These are phyloP conservation scores for Pelodytes ibericus DNA, from an alignment of 2,797 vertebrate species.

Conservation along the genomic window DNA sequence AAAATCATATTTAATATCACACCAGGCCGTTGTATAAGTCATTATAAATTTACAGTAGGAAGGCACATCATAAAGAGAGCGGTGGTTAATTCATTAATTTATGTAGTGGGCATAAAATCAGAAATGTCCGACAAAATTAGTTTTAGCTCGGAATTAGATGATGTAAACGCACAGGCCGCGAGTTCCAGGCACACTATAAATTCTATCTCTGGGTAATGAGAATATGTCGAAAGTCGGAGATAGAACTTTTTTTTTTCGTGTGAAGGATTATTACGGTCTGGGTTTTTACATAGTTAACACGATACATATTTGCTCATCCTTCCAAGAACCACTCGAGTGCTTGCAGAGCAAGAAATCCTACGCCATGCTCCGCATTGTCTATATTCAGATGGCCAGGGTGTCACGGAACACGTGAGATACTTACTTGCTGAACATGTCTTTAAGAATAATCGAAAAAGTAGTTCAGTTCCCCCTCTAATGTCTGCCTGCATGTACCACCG, in stretches of 20 bases:
- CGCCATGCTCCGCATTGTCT: too few relatives aligned
- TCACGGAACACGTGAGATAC: too few relatives aligned
- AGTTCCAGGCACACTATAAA: constrained; percentile 21
- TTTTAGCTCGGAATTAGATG: constrained; percentile 31
- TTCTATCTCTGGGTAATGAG: constrained; percentile 21
- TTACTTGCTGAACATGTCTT: too few relatives aligned
- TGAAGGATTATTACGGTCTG: constrained; percentile 3
- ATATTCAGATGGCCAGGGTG: too few relatives aligned
- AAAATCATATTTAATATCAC: constrained; percentile 40
- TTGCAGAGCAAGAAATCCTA: neutral
- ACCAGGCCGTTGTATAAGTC: constrained; percentile 29
- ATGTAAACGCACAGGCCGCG: constrained; percentile 14
- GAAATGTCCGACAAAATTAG: constrained; percentile 35
- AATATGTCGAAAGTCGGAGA: constrained; percentile 25
- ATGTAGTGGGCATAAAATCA: constrained; percentile 35
- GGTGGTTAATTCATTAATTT: constrained; percentile 44
- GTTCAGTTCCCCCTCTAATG: too few relatives aligned
- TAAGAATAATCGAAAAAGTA: too few relatives aligned
- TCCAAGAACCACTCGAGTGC: neutral
- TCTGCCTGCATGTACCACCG: too few relatives aligned
- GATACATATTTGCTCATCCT: neutral
- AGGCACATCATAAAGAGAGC: constrained; percentile 28
- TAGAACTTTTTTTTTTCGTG: constrained; percentile 8
- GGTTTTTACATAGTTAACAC: constrained; percentile 5
- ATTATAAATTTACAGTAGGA: constrained; percentile 37